These are phyloP conservation scores for Chrysolina haemoptera DNA, from an alignment of 2,888 invertebrate genomes.

Conservation along the genomic window DNA sequence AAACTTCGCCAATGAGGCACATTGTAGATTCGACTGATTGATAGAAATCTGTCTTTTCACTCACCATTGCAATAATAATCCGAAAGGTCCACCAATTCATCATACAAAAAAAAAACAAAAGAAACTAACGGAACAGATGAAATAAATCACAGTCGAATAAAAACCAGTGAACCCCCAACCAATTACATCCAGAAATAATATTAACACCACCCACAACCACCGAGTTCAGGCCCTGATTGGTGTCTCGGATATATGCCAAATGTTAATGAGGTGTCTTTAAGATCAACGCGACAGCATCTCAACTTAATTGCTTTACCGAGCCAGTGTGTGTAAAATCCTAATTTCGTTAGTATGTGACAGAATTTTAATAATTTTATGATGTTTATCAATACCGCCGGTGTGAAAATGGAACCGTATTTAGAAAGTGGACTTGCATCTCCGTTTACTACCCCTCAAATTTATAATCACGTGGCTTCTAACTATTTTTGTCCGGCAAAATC, in stretches of 20 bases:
- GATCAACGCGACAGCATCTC: slow-evolving; percentile 49
- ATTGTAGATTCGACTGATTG: too few relatives aligned
- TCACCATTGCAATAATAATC: neutral
- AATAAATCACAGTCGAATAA: slow-evolving; percentile 11
- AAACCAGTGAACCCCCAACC: slow-evolving; percentile 37
- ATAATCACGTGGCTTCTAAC: slow-evolving; percentile 23
- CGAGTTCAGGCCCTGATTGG: slow-evolving; percentile 53
- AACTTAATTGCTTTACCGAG: slow-evolving; percentile 54
- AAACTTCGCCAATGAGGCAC: too few relatives aligned
- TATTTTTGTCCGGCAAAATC: slow-evolving; percentile 35
- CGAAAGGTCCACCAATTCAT: neutral
- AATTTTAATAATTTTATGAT: slow-evolving; percentile 29
- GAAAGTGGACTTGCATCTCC: slow-evolving; percentile 22
- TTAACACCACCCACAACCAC: slow-evolving; percentile 56
- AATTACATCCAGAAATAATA: slow-evolving; percentile 48
- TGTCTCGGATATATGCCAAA: slow-evolving; percentile 55
- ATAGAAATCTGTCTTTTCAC: too few relatives aligned
- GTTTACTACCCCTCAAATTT: neutral
- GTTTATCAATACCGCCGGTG: slow-evolving; percentile 23
- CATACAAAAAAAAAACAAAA: slow-evolving; percentile 2
- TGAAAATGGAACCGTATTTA: slow-evolving; percentile 42
- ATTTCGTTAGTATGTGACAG: slow-evolving; percentile 36
- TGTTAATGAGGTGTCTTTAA: slow-evolving; percentile 55
- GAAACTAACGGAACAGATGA: neutral
- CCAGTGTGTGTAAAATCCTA: slow-evolving; percentile 43